Conservation (phyloP, 2,888 invertebrate species). For the Pollenia labialis region DNA sequence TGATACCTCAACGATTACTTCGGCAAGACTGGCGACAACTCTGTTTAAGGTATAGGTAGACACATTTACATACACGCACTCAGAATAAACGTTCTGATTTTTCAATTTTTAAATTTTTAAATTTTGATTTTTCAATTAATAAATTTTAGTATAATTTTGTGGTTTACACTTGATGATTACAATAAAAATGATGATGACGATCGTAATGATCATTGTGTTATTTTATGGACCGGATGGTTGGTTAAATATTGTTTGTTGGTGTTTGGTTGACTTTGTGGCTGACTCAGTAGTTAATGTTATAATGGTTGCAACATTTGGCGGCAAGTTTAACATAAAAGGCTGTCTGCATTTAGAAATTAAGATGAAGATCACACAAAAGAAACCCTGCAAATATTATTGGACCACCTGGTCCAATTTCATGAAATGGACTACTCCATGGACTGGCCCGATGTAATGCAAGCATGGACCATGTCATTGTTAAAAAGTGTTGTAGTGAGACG, state of each 20-base stretch:
- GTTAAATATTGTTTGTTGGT: slow-evolving; percentile 46
- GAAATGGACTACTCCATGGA: too few relatives aligned
- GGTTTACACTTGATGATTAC: slow-evolving; percentile 46
- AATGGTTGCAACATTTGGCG: slow-evolving; percentile 47
- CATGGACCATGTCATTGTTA: too few relatives aligned
- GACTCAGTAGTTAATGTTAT: slow-evolving; percentile 3
- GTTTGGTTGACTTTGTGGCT: too few relatives aligned
- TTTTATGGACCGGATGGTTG: slow-evolving; percentile 38
- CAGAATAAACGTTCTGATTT: too few relatives aligned
- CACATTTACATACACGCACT: background rate
- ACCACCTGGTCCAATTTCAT: too few relatives aligned
- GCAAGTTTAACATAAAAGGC: slow-evolving; percentile 47
- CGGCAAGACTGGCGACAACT: slow-evolving; percentile 4
- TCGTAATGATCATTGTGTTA: background rate
- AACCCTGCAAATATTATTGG: too few relatives aligned
- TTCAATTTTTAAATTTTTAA: too few relatives aligned
- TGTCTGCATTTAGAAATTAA: slow-evolving; percentile 42
- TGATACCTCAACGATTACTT: slow-evolving; percentile 14
- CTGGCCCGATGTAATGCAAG: too few relatives aligned
- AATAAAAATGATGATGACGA: background rate
- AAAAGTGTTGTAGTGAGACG: too few relatives aligned
- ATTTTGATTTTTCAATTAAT: too few relatives aligned
- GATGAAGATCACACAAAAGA: slow-evolving; percentile 1
- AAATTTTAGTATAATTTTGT: slow-evolving; percentile 21
- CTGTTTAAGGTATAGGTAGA: background rate